Percentiles rank a stretch among this genome's conserved stretches.
Conservation (phyloP, 2,797 vertebrate species). For the Acestrorhynchus altus region DNA sequence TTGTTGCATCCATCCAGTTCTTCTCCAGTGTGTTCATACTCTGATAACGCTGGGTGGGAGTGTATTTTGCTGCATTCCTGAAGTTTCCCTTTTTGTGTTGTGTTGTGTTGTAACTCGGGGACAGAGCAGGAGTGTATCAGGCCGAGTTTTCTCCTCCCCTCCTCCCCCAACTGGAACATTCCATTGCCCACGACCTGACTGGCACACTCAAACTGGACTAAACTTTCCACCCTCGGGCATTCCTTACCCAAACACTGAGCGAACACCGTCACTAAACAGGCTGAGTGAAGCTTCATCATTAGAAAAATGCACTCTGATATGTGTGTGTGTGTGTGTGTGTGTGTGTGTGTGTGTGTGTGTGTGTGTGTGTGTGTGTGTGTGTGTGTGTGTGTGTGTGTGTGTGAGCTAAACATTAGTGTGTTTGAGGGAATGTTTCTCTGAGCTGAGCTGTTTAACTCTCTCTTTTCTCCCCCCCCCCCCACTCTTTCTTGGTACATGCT, state of each 20-base stretch:
- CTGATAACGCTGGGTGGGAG: neutral
- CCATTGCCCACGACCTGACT: neutral
- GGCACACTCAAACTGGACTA: slow-evolving; percentile 1
- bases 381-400: neutral
- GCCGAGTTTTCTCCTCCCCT: neutral
- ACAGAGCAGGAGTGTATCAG: neutral
- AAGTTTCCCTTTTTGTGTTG: neutral
- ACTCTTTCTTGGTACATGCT: slow-evolving; percentile 33
- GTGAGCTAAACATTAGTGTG: neutral
- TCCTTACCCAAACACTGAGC: slow-evolving; percentile 33
- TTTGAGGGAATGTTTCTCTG: slow-evolving; percentile 3
- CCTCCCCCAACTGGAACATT: neutral
- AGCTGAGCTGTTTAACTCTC: neutral
- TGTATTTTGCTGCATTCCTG: neutral
- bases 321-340: slow-evolving; percentile 34
- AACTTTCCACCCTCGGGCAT: slow-evolving; percentile 23
- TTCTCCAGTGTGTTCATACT: neutral
- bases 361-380: slow-evolving; percentile 32
- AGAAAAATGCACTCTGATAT: neutral
- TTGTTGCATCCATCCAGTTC: neutral
- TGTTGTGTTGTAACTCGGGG: neutral
- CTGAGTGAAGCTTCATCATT: neutral
- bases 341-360: slow-evolving; percentile 27
- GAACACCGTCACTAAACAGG: neutral
- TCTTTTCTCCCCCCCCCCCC: neutral